phyloP scores from a whole-genome alignment of 2,888 invertebrate species.

The Dichetophora obliterata region DNA sequence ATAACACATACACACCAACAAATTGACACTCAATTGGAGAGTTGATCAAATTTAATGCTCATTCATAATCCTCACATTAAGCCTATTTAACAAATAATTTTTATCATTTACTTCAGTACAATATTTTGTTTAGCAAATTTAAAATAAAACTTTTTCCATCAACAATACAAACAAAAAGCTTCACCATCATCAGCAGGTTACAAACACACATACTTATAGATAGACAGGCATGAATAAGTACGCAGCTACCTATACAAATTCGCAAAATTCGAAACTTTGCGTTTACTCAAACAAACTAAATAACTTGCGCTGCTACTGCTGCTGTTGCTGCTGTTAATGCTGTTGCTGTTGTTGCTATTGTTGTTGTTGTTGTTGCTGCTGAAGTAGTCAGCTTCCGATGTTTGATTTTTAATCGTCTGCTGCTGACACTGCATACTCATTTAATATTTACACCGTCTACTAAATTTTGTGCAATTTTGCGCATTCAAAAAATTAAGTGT shows the following conservation, averaged over 20 bases:
- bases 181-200: neutral
- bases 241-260: neutral
- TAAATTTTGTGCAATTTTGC: constrained; percentile 25
- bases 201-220: neutral
- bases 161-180: neutral
- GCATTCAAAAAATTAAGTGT: constrained; percentile 16
- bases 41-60: too few relatives aligned
- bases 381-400: constrained; percentile 9
- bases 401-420: constrained; percentile 34
- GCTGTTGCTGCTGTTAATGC: neutral
- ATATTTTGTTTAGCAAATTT: neutral
- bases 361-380: neutral
- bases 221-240: neutral
- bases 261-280: neutral
- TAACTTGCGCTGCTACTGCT: too few relatives aligned
- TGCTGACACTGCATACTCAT: constrained; percentile 17
- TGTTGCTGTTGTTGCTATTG: too few relatives aligned
- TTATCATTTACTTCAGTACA: neutral
- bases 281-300: neutral
- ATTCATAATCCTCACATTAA: neutral
- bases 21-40: too few relatives aligned
- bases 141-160: neutral
- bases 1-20: too few relatives aligned
- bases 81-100: neutral
- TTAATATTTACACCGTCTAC: constrained; percentile 34